A percentile compares a stretch with the other conserved stretches of the same genome.
Evolutionary conservation across 2,888 invertebrate species (phyloP).

Genomic region (Apeira syringaria): DNA sequence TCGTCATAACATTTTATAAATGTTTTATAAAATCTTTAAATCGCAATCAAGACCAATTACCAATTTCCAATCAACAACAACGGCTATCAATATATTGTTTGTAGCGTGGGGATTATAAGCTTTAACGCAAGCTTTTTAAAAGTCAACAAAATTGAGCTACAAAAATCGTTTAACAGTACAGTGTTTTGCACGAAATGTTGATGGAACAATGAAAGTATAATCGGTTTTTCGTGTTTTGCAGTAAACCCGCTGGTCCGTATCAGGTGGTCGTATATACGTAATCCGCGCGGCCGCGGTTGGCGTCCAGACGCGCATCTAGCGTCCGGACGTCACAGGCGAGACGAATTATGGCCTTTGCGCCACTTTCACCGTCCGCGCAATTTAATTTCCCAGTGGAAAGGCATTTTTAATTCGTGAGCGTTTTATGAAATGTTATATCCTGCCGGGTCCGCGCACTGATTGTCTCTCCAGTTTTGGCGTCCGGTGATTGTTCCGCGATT

Average conservation of each 20-base stretch:
- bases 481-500: conserved; percentile 53
- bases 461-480: conserved; percentile 54
- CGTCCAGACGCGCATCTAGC: conserved; percentile 54
- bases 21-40: no score
- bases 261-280: conserved; percentile 31
- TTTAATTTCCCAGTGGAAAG: conserved; percentile 71
- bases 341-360: conserved; percentile 78
- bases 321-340: conserved; percentile 61
- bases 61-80: conserved; percentile 31
- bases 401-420: conserved; percentile 72
- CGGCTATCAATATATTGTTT: conserved; percentile 41
- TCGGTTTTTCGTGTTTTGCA: conserved; percentile 74
- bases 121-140: conserved; percentile 61
- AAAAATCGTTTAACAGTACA: conserved; percentile 59
- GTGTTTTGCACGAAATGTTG: conserved; percentile 56
- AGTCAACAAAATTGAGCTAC: conserved; percentile 66
- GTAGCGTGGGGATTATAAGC: conserved; percentile 44
- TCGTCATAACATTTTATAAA: no score
- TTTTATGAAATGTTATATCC: conserved; percentile 74
- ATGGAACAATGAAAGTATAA: conserved; percentile 67
- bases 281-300: conserved; percentile 40
- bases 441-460: conserved; percentile 55
- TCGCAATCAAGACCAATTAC: conserved; percentile 14
- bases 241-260: conserved; percentile 61
- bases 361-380: conserved; percentile 69